Evolutionary conservation across 2,797 vertebrate genomes (phyloP), one percentile per base, ranked within the genome.

Genomic region (Sciaenops ocellatus): DNA sequence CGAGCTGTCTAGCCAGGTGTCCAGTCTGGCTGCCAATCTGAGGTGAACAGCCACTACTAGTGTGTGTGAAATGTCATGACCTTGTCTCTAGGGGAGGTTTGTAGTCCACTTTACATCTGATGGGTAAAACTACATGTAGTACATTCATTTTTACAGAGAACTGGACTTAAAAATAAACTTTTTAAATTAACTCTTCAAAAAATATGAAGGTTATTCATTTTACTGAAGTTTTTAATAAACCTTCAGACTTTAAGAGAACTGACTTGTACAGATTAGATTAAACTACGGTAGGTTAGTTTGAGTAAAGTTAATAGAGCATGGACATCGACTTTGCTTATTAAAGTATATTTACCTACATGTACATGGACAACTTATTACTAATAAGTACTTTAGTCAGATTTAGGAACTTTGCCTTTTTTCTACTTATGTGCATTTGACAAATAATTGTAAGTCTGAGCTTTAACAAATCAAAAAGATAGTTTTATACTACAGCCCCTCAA

Each of bases 1-100:
- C 88, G 96, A 96, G 91, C 94, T 95, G 95, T 94, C 92, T 95
- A 95, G 93, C 95, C 95, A 95, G 93, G 94, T 95, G 91, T 96
- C 96, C 92, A 93, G 93, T 90, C 94, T 96, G 91, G 94, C 95
- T 79, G 93, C 96, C 92, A 96, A 95, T 91, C 93, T 96, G 94
- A 96, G 95, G 96, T 96, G 95, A 96, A 93, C 88, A 87, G 87
- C 89, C 89, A 90, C 84, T 83, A 63, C 76, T 85, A 86, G 90
- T 90, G 90, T 92, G 80, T 92, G 92, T 92, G 85, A 87, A 69
- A 73, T 92, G 90, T 93, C 87, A 72, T 88, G 75, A 87, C 50
- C 76, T 82, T 92, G 90, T 92, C 81, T 89, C 73, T 54, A 59
- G 68, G 34, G 66, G 72, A 79, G 61, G 70, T 54, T 50, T 68